Conservation (phyloP, 30 jellyfish, hydroid and myxozoan genomes). For the Cassiopea xamachana region DNA sequence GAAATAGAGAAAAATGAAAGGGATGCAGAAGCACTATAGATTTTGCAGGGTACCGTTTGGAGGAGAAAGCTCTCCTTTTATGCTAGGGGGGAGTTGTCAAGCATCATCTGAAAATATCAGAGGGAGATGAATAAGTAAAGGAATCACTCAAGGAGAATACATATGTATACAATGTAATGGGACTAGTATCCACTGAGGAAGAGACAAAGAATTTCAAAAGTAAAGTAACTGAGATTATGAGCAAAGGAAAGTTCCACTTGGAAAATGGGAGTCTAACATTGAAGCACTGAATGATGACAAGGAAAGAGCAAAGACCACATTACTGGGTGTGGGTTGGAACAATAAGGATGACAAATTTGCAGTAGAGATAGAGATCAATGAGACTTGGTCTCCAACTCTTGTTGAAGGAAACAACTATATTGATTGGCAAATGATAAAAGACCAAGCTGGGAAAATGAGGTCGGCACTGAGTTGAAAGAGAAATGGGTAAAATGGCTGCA, state of each 20-base stretch:
- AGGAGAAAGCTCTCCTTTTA: constrained; percentile 68
- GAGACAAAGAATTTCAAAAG: constrained; percentile 23
- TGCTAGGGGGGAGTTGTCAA: constrained; percentile 47
- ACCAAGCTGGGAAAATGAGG: constrained; percentile 39
- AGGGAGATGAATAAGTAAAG: constrained; percentile 20
- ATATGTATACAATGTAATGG: constrained; percentile 43
- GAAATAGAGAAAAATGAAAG: constrained; percentile 36
- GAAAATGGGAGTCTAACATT: constrained; percentile 49
- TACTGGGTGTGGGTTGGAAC: constrained; percentile 53
- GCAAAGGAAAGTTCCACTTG: constrained; percentile 58
- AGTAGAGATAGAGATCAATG: constrained; percentile 26
- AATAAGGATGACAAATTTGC: constrained; percentile 27
- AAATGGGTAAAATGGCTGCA: constrained; percentile 43
- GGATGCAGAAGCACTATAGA: constrained; percentile 52
- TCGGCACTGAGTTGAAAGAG: constrained; percentile 24
- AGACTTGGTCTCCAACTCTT: constrained; percentile 19
- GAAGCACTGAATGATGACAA: constrained; percentile 25
- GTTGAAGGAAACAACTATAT: constrained; percentile 49
- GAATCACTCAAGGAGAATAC: constrained; percentile 24
- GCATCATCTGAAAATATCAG: constrained; percentile 25
- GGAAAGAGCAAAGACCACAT: constrained; percentile 31
- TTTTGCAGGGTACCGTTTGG: constrained; percentile 75
- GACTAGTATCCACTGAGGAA: constrained; percentile 3
- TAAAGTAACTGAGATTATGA: constrained; percentile 12
- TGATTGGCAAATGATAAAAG: constrained; percentile 60